phyloP scores from a whole-genome alignment of 1,140 invertebrate genomes.

The Tetramorium simillimum region DNA sequence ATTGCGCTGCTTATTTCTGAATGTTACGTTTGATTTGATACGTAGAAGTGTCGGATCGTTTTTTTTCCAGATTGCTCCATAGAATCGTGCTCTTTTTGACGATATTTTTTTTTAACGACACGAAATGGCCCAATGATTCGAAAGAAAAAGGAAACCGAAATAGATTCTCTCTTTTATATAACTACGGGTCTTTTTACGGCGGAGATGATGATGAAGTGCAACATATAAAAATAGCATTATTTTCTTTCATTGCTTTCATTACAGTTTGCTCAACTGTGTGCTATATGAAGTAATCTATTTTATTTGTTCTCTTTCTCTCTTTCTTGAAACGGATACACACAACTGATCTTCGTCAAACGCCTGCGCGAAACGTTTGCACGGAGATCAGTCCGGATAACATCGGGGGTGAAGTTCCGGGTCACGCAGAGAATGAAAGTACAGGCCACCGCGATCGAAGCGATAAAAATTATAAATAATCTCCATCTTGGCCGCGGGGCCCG shows the following conservation, averaged over 20 bases:
- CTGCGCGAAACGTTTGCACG: slow-evolving; percentile 37
- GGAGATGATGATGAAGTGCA: slow-evolving; percentile 71
- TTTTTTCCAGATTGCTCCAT: neutral
- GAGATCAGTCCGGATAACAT: slow-evolving; percentile 61
- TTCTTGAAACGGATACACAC: slow-evolving; percentile 59
- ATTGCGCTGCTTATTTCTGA: neutral
- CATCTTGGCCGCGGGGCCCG: slow-evolving; percentile 37
- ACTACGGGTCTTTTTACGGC: slow-evolving; percentile 67
- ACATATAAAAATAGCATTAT: slow-evolving; percentile 77
- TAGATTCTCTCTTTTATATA: slow-evolving; percentile 60
- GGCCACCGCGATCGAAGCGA: slow-evolving; percentile 21
- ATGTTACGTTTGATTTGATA: slow-evolving; percentile 28
- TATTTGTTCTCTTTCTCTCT: slow-evolving; percentile 63
- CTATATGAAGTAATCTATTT: slow-evolving; percentile 74
- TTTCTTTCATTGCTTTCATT: slow-evolving; percentile 76
- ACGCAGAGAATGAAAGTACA: slow-evolving; percentile 49
- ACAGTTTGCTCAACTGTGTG: slow-evolving; percentile 72
- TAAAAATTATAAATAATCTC: slow-evolving; percentile 46
- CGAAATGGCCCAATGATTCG: slow-evolving; percentile 66
- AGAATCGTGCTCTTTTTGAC: neutral
- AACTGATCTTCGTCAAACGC: slow-evolving; percentile 50
- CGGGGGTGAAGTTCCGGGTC: slow-evolving; percentile 15
- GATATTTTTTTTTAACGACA: slow-evolving; percentile 35
- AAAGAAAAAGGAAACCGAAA: slow-evolving; percentile 49
- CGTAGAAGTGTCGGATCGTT: neutral